Percentiles rank a stretch among this genome's conserved stretches.
Conservation (phyloP, 2,888 invertebrate genomes). For the Mongoloraphidia duomilia region DNA sequence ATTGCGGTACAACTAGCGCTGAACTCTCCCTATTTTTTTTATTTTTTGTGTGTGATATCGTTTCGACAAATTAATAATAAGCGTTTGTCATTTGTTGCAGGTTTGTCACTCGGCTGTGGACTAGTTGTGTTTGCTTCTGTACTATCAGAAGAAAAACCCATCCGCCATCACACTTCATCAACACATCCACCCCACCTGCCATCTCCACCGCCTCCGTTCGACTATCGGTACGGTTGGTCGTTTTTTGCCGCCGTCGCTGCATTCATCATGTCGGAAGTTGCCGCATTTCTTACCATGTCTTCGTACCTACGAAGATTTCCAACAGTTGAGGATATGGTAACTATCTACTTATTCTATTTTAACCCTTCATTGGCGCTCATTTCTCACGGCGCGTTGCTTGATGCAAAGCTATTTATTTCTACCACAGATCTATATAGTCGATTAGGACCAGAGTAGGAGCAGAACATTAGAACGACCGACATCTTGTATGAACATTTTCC, state of each 20-base stretch:
- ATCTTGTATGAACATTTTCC: too few species aligned
- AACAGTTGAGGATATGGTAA: conserved; percentile 45
- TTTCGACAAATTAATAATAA: too few species aligned
- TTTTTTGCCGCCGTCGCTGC: conserved; percentile 44
- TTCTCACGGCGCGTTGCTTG: too few species aligned
- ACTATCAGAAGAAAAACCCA: conserved; percentile 35
- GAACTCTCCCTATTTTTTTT: too few species aligned
- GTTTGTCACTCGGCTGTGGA: conserved; percentile 42
- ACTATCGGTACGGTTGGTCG: conserved; percentile 47
- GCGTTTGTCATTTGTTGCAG: conserved; percentile 27
- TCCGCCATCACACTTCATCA: conserved; percentile 4
- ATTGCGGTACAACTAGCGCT: too few species aligned
- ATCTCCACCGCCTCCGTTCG: conserved; percentile 20
- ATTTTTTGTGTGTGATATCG: too few species aligned
- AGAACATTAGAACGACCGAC: too few species aligned
- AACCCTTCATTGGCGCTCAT: too few species aligned
- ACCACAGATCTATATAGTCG: too few species aligned
- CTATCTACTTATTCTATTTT: conserved; percentile 5
- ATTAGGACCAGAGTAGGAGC: too few species aligned
- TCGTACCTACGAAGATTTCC: conserved; percentile 44
- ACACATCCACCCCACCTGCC: neutral
- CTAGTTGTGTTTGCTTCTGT: conserved; percentile 44
- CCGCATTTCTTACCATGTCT: conserved; percentile 40
- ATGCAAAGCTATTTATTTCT: too few species aligned
- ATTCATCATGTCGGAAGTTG: conserved; percentile 41